Conservation (phyloP, 2,888 invertebrate genomes). For the Drosophila formosana region DNA sequence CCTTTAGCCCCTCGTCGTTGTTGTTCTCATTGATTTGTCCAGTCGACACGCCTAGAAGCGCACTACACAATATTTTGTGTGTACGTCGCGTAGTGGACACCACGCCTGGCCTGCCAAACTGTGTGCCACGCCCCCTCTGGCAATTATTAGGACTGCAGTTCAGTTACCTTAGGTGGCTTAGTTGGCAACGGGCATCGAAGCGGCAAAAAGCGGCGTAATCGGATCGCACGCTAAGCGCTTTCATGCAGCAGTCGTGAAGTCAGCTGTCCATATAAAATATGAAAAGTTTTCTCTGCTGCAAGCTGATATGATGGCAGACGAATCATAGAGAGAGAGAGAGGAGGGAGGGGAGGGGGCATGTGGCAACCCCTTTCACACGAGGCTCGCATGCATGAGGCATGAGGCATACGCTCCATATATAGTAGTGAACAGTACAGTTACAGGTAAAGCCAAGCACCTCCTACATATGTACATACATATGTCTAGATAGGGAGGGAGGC, state of each 20-base stretch:
- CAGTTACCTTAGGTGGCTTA: conserved; percentile 48
- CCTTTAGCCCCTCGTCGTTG: too few species aligned
- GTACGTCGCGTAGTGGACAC: background rate
- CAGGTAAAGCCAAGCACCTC: conserved; percentile 13
- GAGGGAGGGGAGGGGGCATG: background rate
- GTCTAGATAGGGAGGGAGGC: background rate
- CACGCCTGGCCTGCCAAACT: background rate
- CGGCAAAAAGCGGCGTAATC: conserved; percentile 65
- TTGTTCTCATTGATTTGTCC: conserved; percentile 5
- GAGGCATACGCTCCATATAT: background rate
- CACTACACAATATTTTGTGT: conserved; percentile 8
- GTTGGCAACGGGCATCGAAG: conserved; percentile 48
- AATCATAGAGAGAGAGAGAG: background rate
- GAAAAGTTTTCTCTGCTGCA: conserved; percentile 54
- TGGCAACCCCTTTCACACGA: conserved; percentile 24
- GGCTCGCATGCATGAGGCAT: conserved; percentile 41
- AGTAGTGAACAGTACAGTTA: background rate
- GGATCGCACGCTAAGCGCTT: conserved; percentile 75
- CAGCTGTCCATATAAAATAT: conserved; percentile 40
- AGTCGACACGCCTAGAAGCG: conserved; percentile 24
- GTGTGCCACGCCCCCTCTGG: conserved; percentile 28
- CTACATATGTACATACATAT: conserved; percentile 4
- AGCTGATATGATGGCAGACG: conserved; percentile 41
- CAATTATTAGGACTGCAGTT: conserved; percentile 52
- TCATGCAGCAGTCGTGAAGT: conserved; percentile 39